These are phyloP conservation scores for Vicugna pacos DNA, from an alignment of 2,113 vertebrate genomes.

Conservation along the genomic window DNA sequence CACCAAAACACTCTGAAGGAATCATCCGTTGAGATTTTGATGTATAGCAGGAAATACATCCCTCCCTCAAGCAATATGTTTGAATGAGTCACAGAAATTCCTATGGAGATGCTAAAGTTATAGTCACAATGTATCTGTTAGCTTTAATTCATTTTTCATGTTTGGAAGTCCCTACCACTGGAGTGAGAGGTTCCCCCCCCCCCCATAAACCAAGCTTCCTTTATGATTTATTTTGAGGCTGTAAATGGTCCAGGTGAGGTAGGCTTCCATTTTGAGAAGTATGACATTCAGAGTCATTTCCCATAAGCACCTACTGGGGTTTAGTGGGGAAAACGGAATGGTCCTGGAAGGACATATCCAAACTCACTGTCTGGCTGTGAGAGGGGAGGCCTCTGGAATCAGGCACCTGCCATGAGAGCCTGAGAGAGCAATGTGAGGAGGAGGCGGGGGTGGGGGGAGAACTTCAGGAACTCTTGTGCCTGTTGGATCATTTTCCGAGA, in stretches of 20 bases:
- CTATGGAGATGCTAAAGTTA: background rate
- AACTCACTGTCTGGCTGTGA: background rate
- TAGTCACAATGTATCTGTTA: background rate
- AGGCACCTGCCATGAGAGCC: background rate
- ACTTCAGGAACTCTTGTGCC: background rate
- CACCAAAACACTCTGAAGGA: background rate
- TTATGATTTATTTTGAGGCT: background rate
- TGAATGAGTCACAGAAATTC: background rate
- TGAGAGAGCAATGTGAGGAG: background rate
- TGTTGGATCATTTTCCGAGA: background rate
- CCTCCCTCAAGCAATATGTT: background rate
- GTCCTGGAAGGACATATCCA: background rate
- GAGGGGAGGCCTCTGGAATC: too few relatives aligned
- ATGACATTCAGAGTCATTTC: background rate
- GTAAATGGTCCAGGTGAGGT: background rate
- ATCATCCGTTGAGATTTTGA: background rate
- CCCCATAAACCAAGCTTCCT: background rate
- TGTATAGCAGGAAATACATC: background rate
- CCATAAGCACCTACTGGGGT: background rate
- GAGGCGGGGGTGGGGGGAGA: background rate
- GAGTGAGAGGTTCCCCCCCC: background rate
- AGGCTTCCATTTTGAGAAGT: background rate
- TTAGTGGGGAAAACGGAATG: background rate
- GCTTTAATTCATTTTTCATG: background rate
- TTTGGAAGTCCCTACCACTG: background rate